Evolutionary conservation across 2,888 invertebrate genomes (phyloP).

Genomic region (Andrena trimmerana): DNA sequence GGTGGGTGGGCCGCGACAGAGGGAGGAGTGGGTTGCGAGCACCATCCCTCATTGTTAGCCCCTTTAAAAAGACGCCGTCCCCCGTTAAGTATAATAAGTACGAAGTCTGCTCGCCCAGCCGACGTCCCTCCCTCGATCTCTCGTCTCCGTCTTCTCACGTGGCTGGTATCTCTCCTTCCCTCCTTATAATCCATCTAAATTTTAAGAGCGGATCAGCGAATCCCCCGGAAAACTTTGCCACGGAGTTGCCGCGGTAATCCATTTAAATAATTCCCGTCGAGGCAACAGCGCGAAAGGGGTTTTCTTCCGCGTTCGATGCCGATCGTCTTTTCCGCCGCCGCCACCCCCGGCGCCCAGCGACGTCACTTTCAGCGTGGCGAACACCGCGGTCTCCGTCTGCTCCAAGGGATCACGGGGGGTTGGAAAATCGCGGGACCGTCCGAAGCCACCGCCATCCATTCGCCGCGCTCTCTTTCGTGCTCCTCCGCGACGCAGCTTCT

Average conservation of each 20-base stretch:
- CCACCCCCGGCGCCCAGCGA: background rate
- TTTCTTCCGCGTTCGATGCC: conserved; percentile 70
- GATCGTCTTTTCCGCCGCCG: conserved; percentile 59
- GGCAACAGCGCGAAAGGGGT: conserved; percentile 76
- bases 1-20: conserved; percentile 25
- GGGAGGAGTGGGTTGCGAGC: conserved; percentile 52
- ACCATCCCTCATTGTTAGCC: conserved; percentile 85
- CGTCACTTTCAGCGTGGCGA: conserved; percentile 13
- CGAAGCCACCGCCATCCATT: conserved; percentile 22
- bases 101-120: conserved; percentile 72
- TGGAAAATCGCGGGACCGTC: conserved; percentile 5
- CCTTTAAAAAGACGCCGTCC: conserved; percentile 81
- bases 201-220: conserved; percentile 82
- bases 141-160: conserved; percentile 66
- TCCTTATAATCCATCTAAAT: conserved; percentile 84
- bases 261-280: conserved; percentile 83
- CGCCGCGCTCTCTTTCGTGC: background rate
- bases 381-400: conserved; percentile 15
- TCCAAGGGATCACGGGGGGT: conserved; percentile 13
- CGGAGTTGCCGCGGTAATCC: conserved; percentile 81
- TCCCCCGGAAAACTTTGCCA: conserved; percentile 80
- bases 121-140: conserved; percentile 54
- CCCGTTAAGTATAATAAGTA: conserved; percentile 82
- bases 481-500: background rate
- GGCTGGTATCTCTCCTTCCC: conserved; percentile 44